Conservation (phyloP, 2,113 vertebrate species). For the Brienomyrus brachyistius region DNA sequence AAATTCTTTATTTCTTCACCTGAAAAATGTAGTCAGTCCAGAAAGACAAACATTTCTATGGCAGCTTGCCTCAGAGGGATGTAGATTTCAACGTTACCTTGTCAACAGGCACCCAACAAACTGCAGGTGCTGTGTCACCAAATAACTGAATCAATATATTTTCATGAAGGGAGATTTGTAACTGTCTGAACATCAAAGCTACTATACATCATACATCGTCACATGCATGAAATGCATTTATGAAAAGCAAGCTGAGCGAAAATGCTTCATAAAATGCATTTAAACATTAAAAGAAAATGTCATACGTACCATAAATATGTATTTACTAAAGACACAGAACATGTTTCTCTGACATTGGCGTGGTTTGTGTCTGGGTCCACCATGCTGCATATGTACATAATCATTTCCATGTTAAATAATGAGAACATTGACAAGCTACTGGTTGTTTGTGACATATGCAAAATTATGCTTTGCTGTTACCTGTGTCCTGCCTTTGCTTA, state of each 20-base stretch:
- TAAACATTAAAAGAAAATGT: background rate
- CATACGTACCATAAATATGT: background rate
- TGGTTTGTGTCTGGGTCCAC: background rate
- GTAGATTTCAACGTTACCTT: background rate
- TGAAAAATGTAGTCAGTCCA: background rate
- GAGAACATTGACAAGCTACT: background rate
- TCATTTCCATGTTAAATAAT: background rate
- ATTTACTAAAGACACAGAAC: background rate
- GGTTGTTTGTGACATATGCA: background rate
- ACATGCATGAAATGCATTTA: background rate
- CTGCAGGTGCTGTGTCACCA: background rate
- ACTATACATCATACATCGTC: background rate
- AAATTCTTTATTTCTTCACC: background rate
- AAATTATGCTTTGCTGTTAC: background rate
- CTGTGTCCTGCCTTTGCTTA: background rate
- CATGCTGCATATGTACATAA: background rate
- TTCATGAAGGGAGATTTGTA: background rate
- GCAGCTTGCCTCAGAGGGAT: background rate
- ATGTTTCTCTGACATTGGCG: background rate
- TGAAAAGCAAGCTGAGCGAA: background rate
- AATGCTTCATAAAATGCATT: background rate
- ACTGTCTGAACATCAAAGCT: background rate
- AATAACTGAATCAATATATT: background rate
- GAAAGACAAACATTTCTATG: background rate
- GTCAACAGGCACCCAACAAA: background rate